Base-by-base conservation (phyloP, 1,140 invertebrate species). In the Pogonognathellus flavescens region DNA sequence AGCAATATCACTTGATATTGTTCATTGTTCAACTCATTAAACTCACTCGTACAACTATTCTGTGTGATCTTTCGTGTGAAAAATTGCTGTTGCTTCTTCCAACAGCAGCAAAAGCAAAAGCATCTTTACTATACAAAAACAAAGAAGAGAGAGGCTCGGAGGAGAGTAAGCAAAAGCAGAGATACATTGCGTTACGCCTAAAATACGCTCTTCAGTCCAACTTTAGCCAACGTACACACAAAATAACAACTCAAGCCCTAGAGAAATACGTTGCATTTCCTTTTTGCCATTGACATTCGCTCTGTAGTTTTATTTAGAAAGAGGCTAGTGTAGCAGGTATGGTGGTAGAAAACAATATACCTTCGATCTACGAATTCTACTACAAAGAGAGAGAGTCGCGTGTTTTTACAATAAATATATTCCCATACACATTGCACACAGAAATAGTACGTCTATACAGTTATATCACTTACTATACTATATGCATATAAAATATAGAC, bases 261-360 rank as follows among this genome's bases (percentile, higher is more conserved):
- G 62, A 66, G 62, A 20, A 66, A 25, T 66, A 66, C 62, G 62
- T 20, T 66, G 62, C 62, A 66, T 66, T 66, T 66, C 62, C 62
- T 66, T 41, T 41, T 41, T 66, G 62, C 62, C 62, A 66, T 66
- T 66, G 62, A 25, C 62, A 66, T 25, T 66, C 62, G 62, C 22
- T 66, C 2, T 25, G 25, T 66, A 25, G 22, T 66, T 41, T 41
- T 41, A 41, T 41, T 41, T 41, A 41, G 31, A 41, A 1, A 6
- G 31, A 41, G 31, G 6, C 31, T 41, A 41, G 31, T 41, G 6
- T 41, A 41, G n/a, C 31, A 41, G 31, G 6, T 3, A 41, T 41
- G 31, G 31, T 6, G 31, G 31, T 41, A 6, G 31, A 6, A 41
- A 41, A 41, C 31, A 41, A 41, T 41, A 41, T 41, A 41, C 2